Evolutionary conservation across 2,113 vertebrate species (phyloP), one percentile per base, ranked within the genome.

Genomic region (Noctilio leporinus): DNA sequence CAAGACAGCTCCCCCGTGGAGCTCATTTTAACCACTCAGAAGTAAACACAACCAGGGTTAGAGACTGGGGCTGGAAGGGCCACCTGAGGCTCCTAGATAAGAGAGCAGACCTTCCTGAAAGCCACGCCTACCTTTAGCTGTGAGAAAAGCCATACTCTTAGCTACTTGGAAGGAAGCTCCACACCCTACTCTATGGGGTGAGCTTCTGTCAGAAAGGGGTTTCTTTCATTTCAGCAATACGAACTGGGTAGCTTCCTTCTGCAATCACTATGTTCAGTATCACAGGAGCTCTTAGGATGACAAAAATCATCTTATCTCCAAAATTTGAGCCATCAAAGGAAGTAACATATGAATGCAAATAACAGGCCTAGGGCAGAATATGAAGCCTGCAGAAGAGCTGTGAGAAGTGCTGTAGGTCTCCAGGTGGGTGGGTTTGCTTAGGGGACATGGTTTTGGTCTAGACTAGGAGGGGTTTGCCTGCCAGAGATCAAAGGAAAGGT

Each of bases 351-450:
- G 28, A 49, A 24, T 4, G 35, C 1, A 26, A 26, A 33, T n/a
- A 59, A 1, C 4, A 1, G 33, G n/a, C 40, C 11, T 10, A 43
- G 17, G 16, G 43, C 28, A 38, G 11, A n/a, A 17, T 15, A 3
- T 0, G 1, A 49, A 35, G 40, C 10, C 4, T 4, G 2, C 3
- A 3, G 19, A 24, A 57, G 65, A 43, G 12, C 40, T 14, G 7
- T n/a, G 53, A 8, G 22, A 33, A 16, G n/a, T 4, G 10, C 7
- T 5, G 0, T 2, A 1, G 19, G 43, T 22, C 45, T 16, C 47
- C 11, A 2, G 0, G 19, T 7, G 30, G 2, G 28, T 10, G 3
- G 1, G 2, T 33, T 9, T 67, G 19, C 11, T 69, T 24, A 5
- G 4, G 17, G 11, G 15, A 73, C 53, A 15, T 12, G 33, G 9